Conservation (phyloP, 2,888 invertebrate genomes). For the Spialia ferax region DNA sequence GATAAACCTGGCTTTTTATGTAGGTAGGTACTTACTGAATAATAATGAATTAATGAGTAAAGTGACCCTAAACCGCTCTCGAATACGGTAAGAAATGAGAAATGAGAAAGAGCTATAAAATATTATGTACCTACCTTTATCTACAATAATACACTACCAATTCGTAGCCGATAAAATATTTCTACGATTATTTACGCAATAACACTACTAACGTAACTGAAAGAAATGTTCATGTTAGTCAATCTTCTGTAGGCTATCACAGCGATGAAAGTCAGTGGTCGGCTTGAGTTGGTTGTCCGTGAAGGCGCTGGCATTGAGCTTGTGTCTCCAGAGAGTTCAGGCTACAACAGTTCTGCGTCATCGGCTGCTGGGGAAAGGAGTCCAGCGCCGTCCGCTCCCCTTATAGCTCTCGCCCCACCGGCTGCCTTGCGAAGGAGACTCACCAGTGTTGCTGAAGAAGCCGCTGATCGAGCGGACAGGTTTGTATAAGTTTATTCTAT, state of each 20-base stretch:
- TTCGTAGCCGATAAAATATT: not conserved
- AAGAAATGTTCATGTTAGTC: not conserved
- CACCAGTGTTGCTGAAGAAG: conserved; percentile 92
- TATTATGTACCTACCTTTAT: too few species aligned
- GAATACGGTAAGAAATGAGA: too few species aligned
- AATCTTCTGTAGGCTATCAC: conserved; percentile 88
- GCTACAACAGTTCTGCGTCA: conserved; percentile 94
- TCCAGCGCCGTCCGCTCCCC: conserved; percentile 80
- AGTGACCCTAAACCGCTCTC: too few species aligned
- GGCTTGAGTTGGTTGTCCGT: conserved; percentile 91
- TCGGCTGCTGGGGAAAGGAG: conserved; percentile 91
- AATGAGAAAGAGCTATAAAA: not conserved
- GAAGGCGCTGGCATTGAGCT: conserved; percentile 93
- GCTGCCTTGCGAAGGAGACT: conserved; percentile 89
- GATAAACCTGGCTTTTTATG: too few species aligned
- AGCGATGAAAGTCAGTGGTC: conserved; percentile 92
- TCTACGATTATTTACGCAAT: not conserved
- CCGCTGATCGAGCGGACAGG: conserved; percentile 86
- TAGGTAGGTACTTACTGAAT: too few species aligned
- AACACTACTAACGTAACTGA: not conserved
- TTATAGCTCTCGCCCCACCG: conserved; percentile 75
- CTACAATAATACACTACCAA: not conserved
- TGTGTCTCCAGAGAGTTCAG: conserved; percentile 93
- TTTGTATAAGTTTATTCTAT: too few species aligned
- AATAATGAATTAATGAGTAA: too few species aligned